Base-by-base conservation (phyloP, 2,113 vertebrate genomes). In the Sebastes schlegelii region DNA sequence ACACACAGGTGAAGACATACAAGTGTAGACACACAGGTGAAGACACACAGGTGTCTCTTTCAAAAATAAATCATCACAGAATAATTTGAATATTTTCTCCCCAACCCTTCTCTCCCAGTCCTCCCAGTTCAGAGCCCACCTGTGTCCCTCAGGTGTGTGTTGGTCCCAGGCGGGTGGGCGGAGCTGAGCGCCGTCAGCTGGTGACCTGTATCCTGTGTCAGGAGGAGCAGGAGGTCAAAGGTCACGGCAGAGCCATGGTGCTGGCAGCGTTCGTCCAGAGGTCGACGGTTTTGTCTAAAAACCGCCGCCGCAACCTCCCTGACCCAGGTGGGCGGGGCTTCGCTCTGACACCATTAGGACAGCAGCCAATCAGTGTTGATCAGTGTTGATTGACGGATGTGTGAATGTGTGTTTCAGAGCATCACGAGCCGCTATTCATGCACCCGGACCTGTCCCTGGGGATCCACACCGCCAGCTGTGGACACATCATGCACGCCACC, bases 141-240 rank as follows among this genome's bases (percentile, higher is more conserved):
- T 79, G 63, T 89, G 88, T 89, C 46, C 94, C 94, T 16, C 94
- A 97, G 87, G 96, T 96, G 91, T 97, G 97, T 2, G 90, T 99
- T 79, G 98, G 98, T 26, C 97, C 97, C 16, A 93, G 96, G 73
- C 96, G 97, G 71, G 95, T 92, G 82, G 94, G 96, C 4, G 84
- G 91, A 57, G 76, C 82, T 0, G 96, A 98, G 79, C 93, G 93
- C 34, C 97, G 96, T 61, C 96, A 97, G 34, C 92, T 97, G 82
- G 97, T 97, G 54, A 98, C 96, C 21, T 99, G 98, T 74, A 99
- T 99, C 90, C 92, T 99, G 81, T 99, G 98, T 93, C 98, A 99
- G 92, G 98, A 99, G 81, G 98, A 99, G 17, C 98, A 99, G 87
- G 98, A 99, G 86, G 97, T 98, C 60, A 97, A 95, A 75, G 93